Evolutionary conservation across 2,888 invertebrate genomes (phyloP).

Genomic region (Drosophila pseudotalamancana): DNA sequence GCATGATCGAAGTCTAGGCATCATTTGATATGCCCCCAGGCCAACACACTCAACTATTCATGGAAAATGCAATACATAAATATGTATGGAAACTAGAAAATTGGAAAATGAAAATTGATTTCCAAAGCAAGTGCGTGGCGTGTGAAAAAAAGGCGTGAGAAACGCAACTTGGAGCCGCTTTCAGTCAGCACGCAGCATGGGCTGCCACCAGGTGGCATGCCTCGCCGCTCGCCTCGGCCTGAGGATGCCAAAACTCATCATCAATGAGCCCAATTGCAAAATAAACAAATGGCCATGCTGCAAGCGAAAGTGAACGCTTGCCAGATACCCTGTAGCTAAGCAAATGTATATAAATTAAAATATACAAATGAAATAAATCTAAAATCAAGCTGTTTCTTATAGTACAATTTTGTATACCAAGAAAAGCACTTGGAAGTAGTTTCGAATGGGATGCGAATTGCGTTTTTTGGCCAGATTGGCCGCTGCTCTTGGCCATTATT

Average conservation of each 20-base stretch:
- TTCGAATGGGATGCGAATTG: not conserved
- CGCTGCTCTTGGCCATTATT: not conserved
- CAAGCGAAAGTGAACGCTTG: not conserved
- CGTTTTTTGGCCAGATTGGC: too few relatives aligned
- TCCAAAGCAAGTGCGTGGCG: slow-evolving; percentile 52
- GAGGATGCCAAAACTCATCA: slow-evolving; percentile 3
- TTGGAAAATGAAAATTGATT: slow-evolving; percentile 50
- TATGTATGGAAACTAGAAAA: slow-evolving; percentile 2
- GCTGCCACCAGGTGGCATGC: slow-evolving; percentile 44
- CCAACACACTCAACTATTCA: slow-evolving; percentile 15
- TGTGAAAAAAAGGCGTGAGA: slow-evolving; percentile 67
- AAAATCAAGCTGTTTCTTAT: too few relatives aligned
- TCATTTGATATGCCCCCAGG: not conserved
- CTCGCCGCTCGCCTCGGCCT: slow-evolving; percentile 2
- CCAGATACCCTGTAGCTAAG: slow-evolving; percentile 3
- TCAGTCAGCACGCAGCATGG: slow-evolving; percentile 32
- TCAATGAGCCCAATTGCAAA: slow-evolving; percentile 55
- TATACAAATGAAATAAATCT: too few relatives aligned
- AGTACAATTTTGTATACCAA: too few relatives aligned
- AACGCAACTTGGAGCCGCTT: slow-evolving; percentile 55
- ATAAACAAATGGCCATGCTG: slow-evolving; percentile 17
- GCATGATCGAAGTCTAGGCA: slow-evolving; percentile 42
- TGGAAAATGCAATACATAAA: slow-evolving; percentile 40
- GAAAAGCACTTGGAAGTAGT: too few relatives aligned
- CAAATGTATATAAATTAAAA: too few relatives aligned